These are phyloP conservation scores for Tachina grossa DNA, from an alignment of 2,888 invertebrate genomes.

Conservation along the genomic window DNA sequence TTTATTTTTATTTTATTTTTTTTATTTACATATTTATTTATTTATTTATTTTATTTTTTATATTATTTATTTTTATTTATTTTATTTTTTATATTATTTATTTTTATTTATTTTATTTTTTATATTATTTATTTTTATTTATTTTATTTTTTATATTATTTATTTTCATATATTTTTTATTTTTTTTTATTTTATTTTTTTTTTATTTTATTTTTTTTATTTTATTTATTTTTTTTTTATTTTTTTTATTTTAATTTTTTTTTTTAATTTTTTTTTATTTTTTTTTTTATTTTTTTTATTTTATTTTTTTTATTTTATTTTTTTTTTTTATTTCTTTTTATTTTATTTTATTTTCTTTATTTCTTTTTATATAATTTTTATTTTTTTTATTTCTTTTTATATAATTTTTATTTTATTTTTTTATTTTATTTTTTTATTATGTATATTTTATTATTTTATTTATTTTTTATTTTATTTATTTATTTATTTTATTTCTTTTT, in stretches of 20 bases:
- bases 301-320: background rate
- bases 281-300: background rate
- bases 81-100: background rate
- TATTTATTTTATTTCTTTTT: background rate
- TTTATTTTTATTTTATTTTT: no score
- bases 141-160: background rate
- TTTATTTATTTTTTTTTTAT: background rate
- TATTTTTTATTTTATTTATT: background rate
- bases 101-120: background rate
- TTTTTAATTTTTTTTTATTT: background rate
- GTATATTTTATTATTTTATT: background rate
- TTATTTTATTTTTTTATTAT: no score
- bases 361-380: background rate
- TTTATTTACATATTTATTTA: no score
- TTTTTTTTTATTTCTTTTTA: background rate
- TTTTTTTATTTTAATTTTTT: background rate
- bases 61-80: background rate
- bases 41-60: background rate
- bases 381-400: background rate
- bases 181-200: background rate
- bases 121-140: background rate
- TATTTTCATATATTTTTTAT: background rate
- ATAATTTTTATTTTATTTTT: background rate
- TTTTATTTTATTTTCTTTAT: background rate
- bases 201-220: background rate